Percentiles rank a stretch among this genome's conserved stretches.
Evolutionary conservation across 2,888 invertebrate genomes (phyloP).

Genomic region (Drosophila nigricruria): DNA sequence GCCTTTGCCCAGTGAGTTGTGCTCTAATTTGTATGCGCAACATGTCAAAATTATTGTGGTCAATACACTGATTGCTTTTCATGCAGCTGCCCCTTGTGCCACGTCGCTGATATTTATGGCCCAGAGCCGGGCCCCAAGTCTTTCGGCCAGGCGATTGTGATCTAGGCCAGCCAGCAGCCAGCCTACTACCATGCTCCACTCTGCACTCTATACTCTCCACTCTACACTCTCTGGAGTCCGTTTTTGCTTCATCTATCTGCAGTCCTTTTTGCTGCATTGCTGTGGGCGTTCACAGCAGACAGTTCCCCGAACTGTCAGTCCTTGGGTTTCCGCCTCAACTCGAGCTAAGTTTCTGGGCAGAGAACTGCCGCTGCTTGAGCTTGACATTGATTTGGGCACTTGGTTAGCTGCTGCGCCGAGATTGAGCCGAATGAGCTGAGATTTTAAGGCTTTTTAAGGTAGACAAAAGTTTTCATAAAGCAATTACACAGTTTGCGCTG

Average conservation of each 20-base stretch:
- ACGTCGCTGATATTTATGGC: constrained; percentile 49
- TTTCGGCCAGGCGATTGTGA: constrained; percentile 22
- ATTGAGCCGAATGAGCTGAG: constrained; percentile 1
- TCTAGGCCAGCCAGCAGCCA: constrained; percentile 48
- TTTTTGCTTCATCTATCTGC: constrained; percentile 22
- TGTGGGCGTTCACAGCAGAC: constrained; percentile 13
- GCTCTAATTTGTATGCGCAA: constrained; percentile 80
- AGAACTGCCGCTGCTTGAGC: background rate
- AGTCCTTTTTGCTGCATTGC: constrained; percentile 33
- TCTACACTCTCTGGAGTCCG: constrained; percentile 11
- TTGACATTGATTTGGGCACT: constrained; percentile 35
- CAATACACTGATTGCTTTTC: constrained; percentile 82
- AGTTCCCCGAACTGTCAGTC: constrained; percentile 15
- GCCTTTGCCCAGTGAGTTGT: background rate
- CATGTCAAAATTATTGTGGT: constrained; percentile 82
- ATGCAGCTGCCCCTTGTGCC: constrained; percentile 53
- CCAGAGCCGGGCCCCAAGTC: constrained; percentile 7
- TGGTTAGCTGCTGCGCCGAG: background rate
- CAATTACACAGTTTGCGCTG: background rate
- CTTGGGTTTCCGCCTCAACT: constrained; percentile 3
- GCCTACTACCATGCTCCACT: constrained; percentile 12
- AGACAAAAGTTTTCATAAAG: constrained; percentile 5
- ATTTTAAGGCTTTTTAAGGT: background rate
- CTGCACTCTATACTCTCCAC: background rate
- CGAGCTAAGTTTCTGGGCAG: background rate